Evolutionary conservation across 2,113 vertebrate genomes (phyloP).

Genomic region (Octodon degus): DNA sequence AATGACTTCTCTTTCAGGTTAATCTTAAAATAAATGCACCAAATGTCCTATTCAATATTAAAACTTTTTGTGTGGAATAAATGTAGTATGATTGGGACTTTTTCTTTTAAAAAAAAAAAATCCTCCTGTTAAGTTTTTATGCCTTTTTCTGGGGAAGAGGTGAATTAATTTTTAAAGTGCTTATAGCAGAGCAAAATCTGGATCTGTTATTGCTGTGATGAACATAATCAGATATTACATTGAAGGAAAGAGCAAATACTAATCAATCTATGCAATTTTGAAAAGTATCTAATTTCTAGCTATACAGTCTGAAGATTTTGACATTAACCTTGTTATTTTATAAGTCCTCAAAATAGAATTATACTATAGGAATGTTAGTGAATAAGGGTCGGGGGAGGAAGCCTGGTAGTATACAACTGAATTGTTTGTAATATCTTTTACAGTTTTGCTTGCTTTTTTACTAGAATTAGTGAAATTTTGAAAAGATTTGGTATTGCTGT

Average conservation of each 20-base stretch:
- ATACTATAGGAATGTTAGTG: background rate
- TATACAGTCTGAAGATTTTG: constrained; percentile 52
- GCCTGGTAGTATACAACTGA: constrained; percentile 11
- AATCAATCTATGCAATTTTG: constrained; percentile 44
- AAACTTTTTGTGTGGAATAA: constrained; percentile 57
- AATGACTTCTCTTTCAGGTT: constrained; percentile 42
- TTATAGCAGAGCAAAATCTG: constrained; percentile 39
- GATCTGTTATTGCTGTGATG: constrained; percentile 52
- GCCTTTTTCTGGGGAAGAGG: background rate
- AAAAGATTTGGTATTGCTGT: constrained; percentile 37
- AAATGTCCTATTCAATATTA: constrained; percentile 16
- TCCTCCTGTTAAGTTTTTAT: constrained; percentile 24
- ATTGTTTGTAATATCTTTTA: constrained; percentile 52
- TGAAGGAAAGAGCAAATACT: constrained; percentile 48
- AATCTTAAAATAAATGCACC: constrained; percentile 44
- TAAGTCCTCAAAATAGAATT: constrained; percentile 48
- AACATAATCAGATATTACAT: constrained; percentile 4
- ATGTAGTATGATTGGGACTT: constrained; percentile 21
- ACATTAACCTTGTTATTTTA: constrained; percentile 56
- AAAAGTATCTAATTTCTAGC: constrained; percentile 52
- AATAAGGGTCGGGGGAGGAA: background rate
- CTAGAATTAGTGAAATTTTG: constrained; percentile 53
- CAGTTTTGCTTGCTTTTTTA: constrained; percentile 50
- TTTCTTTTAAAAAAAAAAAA: constrained; percentile 14
- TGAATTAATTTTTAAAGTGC: constrained; percentile 64